Evolutionary conservation across 2,113 vertebrate genomes (phyloP).

Genomic region (Brienomyrus longianalis): DNA sequence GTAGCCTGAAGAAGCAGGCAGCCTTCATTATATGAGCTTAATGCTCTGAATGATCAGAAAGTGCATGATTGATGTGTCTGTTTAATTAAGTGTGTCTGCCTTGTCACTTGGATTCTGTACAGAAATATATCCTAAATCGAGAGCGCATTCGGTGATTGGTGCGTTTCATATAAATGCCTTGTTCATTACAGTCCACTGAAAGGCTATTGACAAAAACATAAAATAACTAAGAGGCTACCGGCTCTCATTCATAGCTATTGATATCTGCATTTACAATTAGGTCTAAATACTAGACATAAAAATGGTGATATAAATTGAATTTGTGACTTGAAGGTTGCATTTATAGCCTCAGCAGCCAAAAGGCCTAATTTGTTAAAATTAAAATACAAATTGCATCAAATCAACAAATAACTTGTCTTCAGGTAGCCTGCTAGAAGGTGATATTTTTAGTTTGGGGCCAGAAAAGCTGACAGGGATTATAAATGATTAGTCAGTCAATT

Average conservation of each 20-base stretch:
- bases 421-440: background rate
- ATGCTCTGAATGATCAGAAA: background rate
- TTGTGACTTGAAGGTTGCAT: background rate
- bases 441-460: background rate
- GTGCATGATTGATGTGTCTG: background rate
- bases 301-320: background rate
- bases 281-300: background rate
- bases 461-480: background rate
- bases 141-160: background rate
- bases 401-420: background rate
- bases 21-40: background rate
- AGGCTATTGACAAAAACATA: background rate
- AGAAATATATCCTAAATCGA: background rate
- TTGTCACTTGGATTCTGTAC: background rate
- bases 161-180: no score
- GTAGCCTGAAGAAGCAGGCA: background rate
- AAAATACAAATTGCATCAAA: background rate
- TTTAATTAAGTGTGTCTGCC: background rate
- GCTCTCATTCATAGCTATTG: background rate
- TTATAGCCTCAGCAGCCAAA: background rate
- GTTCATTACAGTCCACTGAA: background rate
- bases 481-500: background rate
- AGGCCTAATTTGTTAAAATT: slow-evolving; percentile 2
- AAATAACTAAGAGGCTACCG: background rate
- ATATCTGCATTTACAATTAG: slow-evolving; percentile 1